phyloP scores from a whole-genome alignment of 2,113 vertebrate genomes.

The Himantopus leucocephalus region DNA sequence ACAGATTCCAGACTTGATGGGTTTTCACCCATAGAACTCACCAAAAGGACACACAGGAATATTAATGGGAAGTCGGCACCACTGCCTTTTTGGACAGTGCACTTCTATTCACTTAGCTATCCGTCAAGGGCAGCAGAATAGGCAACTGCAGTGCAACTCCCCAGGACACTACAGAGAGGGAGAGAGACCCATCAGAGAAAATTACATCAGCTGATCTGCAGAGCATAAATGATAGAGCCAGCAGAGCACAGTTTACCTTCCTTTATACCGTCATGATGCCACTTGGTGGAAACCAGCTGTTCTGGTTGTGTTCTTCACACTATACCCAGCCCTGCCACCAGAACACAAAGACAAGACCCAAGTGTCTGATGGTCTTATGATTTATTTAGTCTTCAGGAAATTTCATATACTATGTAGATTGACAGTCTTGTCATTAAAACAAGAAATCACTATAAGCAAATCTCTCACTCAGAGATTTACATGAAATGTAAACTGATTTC shows the following conservation, averaged over 20 bases:
- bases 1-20: background rate
- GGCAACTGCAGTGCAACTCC: background rate
- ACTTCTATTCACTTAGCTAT: background rate
- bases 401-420: background rate
- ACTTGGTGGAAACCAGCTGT: constrained; percentile 18
- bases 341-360: background rate
- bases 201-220: constrained; percentile 27
- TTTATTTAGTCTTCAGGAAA: background rate
- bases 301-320: background rate
- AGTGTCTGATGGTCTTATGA: background rate
- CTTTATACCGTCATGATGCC: background rate
- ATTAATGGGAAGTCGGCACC: background rate
- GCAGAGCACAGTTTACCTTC: background rate
- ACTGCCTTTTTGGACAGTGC: background rate
- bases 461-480: background rate
- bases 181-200: constrained; percentile 13
- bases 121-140: background rate
- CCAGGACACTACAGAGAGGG: background rate
- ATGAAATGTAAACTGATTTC: background rate
- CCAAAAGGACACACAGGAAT: background rate
- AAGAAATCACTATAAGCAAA: background rate
- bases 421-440: background rate
- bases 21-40: background rate
- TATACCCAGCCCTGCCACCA: background rate
- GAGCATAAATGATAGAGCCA: background rate